phyloP scores from a whole-genome alignment of 2,113 vertebrate species.

The Rousettus leschenaultii region DNA sequence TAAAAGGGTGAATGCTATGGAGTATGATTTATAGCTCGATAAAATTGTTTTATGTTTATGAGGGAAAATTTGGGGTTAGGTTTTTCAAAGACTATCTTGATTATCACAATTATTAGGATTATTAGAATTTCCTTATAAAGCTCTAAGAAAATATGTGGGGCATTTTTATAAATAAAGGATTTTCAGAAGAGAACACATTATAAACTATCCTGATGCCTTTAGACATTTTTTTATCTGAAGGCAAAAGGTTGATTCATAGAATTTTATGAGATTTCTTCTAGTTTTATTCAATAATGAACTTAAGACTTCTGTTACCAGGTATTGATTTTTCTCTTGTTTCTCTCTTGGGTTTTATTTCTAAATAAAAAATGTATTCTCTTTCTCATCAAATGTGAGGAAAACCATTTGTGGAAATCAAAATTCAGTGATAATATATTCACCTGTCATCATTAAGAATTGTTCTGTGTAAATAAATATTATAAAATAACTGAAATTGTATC shows the following conservation, averaged over 20 bases:
- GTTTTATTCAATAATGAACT: constrained; percentile 47
- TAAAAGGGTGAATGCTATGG: neutral
- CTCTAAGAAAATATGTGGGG: neutral
- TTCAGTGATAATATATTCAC: neutral
- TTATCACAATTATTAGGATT: neutral
- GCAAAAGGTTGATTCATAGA: neutral
- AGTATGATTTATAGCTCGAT: neutral
- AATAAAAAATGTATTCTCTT: neutral
- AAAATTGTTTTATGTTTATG: neutral
- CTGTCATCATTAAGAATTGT: neutral
- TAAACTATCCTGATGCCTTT: neutral
- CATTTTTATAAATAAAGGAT: neutral
- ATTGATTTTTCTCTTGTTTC: constrained; percentile 43
- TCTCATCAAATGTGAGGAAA: constrained; percentile 31
- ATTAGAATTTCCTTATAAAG: neutral
- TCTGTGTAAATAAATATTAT: neutral
- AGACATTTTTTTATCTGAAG: constrained; percentile 6
- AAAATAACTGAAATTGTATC: neutral
- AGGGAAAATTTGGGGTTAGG: neutral
- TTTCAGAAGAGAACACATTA: neutral
- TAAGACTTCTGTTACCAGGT: constrained; percentile 34
- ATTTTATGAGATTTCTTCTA: constrained; percentile 50
- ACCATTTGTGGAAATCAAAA: constrained; percentile 31
- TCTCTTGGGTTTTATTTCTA: constrained; percentile 38
- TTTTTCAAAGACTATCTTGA: neutral